A percentile compares a stretch with the other conserved stretches of the same genome.
Evolutionary conservation across 2,888 invertebrate genomes (phyloP).

Genomic region (Agrotis puta): DNA sequence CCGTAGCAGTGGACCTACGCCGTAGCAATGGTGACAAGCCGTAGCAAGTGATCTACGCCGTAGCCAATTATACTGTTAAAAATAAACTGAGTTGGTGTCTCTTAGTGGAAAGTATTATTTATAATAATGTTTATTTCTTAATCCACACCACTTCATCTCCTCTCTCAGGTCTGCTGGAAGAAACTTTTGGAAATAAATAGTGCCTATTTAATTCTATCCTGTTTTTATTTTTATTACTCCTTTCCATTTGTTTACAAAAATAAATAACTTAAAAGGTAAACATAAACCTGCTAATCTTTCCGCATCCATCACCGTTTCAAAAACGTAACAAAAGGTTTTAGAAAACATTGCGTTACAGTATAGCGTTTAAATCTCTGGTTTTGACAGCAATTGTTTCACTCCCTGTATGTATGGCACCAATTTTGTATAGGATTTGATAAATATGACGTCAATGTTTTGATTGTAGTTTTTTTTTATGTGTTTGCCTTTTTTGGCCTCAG

Average conservation of each 20-base stretch:
- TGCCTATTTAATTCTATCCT: too few relatives aligned
- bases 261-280: background rate
- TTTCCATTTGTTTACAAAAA: too few relatives aligned
- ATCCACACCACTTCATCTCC: too few relatives aligned
- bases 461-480: background rate
- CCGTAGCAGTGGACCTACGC: constrained; percentile 1
- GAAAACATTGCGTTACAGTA: constrained; percentile 28
- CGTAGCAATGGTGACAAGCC: background rate
- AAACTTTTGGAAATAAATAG: too few relatives aligned
- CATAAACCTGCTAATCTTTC: constrained; percentile 8
- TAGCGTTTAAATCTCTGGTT: constrained; percentile 35
- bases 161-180: too few relatives aligned
- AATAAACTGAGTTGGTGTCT: background rate
- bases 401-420: background rate
- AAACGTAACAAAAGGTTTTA: constrained; percentile 36
- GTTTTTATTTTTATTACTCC: too few relatives aligned
- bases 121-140: too few relatives aligned
- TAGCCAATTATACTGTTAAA: background rate
- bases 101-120: too few relatives aligned
- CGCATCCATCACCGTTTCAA: constrained; percentile 32
- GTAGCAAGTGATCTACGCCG: background rate
- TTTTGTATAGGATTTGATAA: constrained; percentile 17
- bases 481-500: too few relatives aligned
- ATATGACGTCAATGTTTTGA: constrained; percentile 12
- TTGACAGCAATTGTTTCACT: constrained; percentile 51